Evolutionary conservation across 2,113 vertebrate species (phyloP).

Genomic region (Burhinus oedicnemus): DNA sequence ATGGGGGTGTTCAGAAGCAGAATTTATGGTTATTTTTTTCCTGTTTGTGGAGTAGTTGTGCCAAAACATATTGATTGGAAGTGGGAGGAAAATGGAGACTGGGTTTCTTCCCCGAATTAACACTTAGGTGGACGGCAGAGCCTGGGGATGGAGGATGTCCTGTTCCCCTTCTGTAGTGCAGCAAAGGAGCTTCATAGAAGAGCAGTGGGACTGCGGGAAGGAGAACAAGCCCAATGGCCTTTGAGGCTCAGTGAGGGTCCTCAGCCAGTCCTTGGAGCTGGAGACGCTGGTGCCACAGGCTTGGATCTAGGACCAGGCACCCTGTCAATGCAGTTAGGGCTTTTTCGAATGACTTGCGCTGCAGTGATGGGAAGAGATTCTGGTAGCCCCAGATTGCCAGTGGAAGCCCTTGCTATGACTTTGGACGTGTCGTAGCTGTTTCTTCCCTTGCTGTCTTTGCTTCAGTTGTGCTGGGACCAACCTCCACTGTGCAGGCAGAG

Average conservation of each 20-base stretch:
- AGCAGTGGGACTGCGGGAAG: neutral
- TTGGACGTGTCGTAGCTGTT: fast-evolving
- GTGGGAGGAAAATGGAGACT: neutral
- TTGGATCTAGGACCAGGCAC: neutral
- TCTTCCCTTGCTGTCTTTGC: neutral
- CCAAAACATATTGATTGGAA: neutral
- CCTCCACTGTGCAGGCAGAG: neutral
- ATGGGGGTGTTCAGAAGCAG: neutral
- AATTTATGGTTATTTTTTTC: neutral
- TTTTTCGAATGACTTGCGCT: fast-evolving
- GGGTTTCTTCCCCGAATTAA: neutral
- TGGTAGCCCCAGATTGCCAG: neutral
- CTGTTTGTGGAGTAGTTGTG: neutral
- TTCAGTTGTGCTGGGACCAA: fast-evolving
- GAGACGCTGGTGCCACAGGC: too few relatives aligned
- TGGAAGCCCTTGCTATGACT: neutral
- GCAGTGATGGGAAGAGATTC: neutral
- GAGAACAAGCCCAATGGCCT: neutral
- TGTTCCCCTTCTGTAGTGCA: neutral
- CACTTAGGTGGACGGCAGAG: neutral
- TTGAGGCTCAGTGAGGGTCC: neutral
- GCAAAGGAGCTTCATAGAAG: neutral
- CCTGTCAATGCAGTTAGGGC: fast-evolving
- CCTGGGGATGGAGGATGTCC: neutral
- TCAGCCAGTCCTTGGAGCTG: neutral